phyloP scores from a whole-genome alignment of 2,888 invertebrate genomes.

The Conomelus anceps region DNA sequence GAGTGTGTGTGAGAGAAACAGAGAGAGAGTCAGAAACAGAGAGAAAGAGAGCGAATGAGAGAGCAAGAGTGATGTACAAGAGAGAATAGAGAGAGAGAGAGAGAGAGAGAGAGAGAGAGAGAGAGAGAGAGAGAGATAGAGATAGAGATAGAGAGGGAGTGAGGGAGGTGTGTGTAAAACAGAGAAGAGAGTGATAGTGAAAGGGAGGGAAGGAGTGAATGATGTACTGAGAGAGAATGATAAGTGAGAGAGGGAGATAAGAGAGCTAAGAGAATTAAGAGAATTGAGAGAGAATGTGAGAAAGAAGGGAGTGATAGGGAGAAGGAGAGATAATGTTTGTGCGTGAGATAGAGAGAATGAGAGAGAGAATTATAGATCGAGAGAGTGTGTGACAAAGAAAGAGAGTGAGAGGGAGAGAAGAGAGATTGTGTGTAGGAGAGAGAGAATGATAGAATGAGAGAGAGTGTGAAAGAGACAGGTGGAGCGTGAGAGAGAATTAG shows the following conservation, averaged over 20 bases:
- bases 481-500: neutral
- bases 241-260: neutral
- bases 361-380: neutral
- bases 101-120: neutral
- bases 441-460: too few species aligned
- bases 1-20: constrained; percentile 10
- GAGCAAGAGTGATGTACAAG: neutral
- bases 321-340: too few species aligned
- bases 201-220: neutral
- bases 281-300: too few species aligned
- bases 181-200: too few species aligned
- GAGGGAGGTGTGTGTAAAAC: too few species aligned
- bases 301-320: too few species aligned
- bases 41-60: neutral
- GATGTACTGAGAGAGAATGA: neutral
- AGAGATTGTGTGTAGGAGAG: too few species aligned
- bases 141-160: neutral
- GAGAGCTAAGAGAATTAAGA: too few species aligned
- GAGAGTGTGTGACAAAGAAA: neutral
- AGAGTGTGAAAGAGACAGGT: neutral
- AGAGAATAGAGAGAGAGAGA: neutral
- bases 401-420: too few species aligned
- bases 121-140: neutral
- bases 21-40: neutral
- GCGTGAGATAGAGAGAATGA: neutral